Conservation (phyloP, 2,888 invertebrate species). For the Phengaris arion region DNA sequence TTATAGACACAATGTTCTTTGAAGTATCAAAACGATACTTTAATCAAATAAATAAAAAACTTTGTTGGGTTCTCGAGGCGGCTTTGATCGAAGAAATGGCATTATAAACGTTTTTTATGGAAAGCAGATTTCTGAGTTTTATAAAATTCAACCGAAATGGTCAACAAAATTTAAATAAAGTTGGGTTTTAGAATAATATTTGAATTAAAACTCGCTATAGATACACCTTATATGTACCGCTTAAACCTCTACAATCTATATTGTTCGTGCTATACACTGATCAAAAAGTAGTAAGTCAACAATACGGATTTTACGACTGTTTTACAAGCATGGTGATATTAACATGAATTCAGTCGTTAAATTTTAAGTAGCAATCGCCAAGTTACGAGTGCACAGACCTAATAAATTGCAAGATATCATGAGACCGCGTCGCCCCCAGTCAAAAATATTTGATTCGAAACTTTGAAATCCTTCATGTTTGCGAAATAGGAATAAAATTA, state of each 20-base stretch:
- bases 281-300: constrained; percentile 10
- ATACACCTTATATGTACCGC: background rate
- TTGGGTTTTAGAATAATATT: too few relatives aligned
- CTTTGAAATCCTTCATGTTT: too few relatives aligned
- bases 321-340: constrained; percentile 39
- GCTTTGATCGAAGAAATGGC: background rate
- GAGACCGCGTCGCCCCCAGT: background rate
- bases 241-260: background rate
- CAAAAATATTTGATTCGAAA: too few relatives aligned
- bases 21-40: constrained; percentile 1
- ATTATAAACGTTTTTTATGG: background rate
- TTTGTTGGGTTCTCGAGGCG: background rate
- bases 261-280: background rate
- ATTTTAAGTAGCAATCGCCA: constrained; percentile 56
- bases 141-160: background rate
- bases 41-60: background rate
- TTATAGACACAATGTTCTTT: constrained; percentile 15
- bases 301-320: background rate
- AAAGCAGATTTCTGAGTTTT: background rate
- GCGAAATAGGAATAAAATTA: too few relatives aligned
- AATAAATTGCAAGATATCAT: constrained; percentile 40
- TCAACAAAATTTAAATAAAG: too few relatives aligned
- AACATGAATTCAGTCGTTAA: constrained; percentile 52
- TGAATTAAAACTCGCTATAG: too few relatives aligned
- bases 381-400: constrained; percentile 43